Evolutionary conservation across 2,797 vertebrate species (phyloP).

Genomic region (Remorina albescens): DNA sequence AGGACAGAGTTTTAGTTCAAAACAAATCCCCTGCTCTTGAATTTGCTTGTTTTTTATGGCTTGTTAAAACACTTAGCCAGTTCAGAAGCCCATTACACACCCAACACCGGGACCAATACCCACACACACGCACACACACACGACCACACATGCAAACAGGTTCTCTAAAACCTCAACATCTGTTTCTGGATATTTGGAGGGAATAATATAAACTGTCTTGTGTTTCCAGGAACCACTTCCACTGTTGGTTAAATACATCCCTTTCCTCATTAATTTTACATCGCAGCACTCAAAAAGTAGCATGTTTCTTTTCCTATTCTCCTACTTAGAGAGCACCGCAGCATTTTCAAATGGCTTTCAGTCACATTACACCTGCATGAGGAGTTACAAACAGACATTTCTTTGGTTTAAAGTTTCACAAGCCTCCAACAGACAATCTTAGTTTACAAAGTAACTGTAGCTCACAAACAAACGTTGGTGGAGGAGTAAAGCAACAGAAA

Average conservation of each 20-base stretch:
- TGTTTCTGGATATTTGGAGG: slow-evolving; percentile 2
- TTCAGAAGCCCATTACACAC: slow-evolving; percentile 12
- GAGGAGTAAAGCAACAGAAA: background rate
- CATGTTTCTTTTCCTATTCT: background rate
- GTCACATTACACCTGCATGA: background rate
- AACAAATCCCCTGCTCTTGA: background rate
- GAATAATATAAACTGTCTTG: background rate
- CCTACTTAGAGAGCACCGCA: background rate
- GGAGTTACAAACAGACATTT: background rate
- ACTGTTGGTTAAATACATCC: background rate
- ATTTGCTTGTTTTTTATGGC: background rate
- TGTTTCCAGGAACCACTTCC: background rate
- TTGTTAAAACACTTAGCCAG: background rate
- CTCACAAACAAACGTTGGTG: background rate
- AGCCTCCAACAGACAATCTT: background rate
- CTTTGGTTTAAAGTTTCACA: background rate
- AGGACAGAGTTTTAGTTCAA: background rate
- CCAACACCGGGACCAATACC: background rate
- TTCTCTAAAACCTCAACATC: slow-evolving; percentile 5
- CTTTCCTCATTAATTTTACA: background rate
- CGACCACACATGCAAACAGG: slow-evolving; percentile 3
- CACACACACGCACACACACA: slow-evolving; percentile 13
- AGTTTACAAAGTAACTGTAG: background rate
- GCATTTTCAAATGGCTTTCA: background rate
- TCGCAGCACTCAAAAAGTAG: background rate